phyloP scores from a whole-genome alignment of 2,888 invertebrate genomes.

The Pristionchus fissidentatus region DNA sequence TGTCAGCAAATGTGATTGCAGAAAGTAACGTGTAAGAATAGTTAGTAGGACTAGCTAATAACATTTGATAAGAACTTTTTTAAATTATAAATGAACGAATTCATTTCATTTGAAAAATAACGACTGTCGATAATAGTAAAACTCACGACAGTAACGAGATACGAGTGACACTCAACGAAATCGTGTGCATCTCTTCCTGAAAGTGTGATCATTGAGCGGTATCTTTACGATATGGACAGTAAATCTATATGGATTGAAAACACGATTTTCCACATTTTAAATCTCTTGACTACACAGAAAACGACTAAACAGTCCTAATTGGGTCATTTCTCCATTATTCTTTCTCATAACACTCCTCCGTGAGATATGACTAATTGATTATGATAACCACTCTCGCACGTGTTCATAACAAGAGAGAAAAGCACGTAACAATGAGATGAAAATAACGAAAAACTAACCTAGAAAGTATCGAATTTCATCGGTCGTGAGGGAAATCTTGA shows the following conservation, averaged over 20 bases:
- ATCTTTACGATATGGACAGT: too few species aligned
- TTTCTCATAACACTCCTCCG: not conserved
- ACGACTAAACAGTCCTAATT: not conserved
- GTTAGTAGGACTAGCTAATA: not conserved
- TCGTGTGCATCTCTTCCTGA: constrained; percentile 13
- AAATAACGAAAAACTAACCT: constrained; percentile 8
- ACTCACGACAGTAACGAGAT: constrained; percentile 9
- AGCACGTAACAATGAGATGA: not conserved
- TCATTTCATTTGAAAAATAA: not conserved
- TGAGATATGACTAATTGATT: constrained; percentile 19
- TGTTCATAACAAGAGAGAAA: not conserved
- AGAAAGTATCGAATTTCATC: constrained; percentile 32
- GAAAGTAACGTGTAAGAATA: too few species aligned
- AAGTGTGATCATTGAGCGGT: too few species aligned
- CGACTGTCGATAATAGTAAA: not conserved
- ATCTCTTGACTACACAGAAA: not conserved
- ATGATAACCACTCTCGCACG: constrained; percentile 8
- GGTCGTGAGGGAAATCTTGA: not conserved
- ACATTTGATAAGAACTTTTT: not conserved
- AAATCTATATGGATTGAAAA: too few species aligned
- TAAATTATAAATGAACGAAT: not conserved
- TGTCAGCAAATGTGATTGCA: too few species aligned
- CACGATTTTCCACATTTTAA: not conserved
- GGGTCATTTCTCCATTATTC: not conserved
- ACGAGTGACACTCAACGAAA: constrained; percentile 5